A percentile compares a stretch with the other conserved stretches of the same genome.
Conservation (phyloP, 2,797 vertebrate species). For the Steatocranus sp. region DNA sequence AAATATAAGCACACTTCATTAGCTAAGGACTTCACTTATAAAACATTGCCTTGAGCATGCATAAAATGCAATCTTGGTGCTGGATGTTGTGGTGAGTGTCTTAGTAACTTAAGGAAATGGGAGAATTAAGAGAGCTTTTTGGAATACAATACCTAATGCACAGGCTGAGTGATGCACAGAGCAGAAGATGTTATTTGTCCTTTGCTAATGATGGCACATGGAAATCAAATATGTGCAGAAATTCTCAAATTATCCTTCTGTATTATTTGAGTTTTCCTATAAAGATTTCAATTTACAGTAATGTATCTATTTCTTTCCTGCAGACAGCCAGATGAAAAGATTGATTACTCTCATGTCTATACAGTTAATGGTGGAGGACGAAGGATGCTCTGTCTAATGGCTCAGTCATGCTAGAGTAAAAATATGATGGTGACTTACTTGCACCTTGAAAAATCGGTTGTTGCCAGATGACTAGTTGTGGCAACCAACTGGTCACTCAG, state of each 20-base stretch:
- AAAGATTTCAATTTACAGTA: background rate
- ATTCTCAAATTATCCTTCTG: background rate
- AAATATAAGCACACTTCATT: background rate
- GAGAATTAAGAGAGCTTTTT: background rate
- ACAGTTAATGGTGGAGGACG: background rate
- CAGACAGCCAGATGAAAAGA: background rate
- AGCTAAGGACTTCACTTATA: background rate
- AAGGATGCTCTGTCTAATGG: background rate
- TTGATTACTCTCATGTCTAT: background rate
- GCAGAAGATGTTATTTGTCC: background rate
- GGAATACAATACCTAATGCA: constrained; percentile 2
- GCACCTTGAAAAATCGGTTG: background rate
- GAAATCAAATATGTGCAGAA: background rate
- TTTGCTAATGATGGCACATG: background rate
- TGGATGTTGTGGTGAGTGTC: constrained; percentile 47
- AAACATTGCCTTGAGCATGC: constrained; percentile 31
- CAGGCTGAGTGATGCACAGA: background rate
- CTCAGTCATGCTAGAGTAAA: background rate
- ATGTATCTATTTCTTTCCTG: background rate
- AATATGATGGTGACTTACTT: background rate
- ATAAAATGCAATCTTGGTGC: constrained; percentile 12
- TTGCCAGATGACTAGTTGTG: background rate
- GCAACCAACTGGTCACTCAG: background rate
- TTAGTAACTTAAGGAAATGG: constrained; percentile 12
- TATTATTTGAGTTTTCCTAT: background rate